Base-by-base conservation (phyloP, 2,797 vertebrate genomes). In the Malurus splendens region DNA sequence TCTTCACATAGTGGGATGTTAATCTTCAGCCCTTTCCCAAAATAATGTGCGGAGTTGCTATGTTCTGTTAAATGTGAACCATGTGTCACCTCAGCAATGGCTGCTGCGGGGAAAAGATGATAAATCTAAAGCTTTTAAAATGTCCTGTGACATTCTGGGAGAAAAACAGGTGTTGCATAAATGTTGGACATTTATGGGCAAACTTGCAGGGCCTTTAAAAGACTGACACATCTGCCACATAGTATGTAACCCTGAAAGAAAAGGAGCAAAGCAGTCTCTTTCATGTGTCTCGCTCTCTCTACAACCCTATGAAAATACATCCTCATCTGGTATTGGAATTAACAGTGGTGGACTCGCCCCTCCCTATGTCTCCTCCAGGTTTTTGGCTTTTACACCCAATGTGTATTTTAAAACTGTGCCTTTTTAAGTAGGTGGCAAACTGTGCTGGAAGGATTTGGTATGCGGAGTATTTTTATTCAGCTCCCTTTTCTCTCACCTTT, bases 131-230 rank as follows among this genome's bases (percentile, higher is more conserved):
- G 90, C 93, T 92, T 92, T 90, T 95, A 92, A 93, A 95, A 95
- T 74, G 85, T 86, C 89, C 86, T 93, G 83, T 93, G 93, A 90
- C 90, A 82, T 92, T 93, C 9, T 45, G 78, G 74, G 89, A 94
- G 93, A 93, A 95, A 94, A 95, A 95, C 93, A 95, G 94, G 95
- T 95, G 94, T 92, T 93, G 92, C 86, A 79, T 94, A 95, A 94
- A 95, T 95, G 93, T 93, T 89, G 79, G 89, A 92, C 90, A 93
- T 93, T 95, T 95, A 95, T 91, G 91, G 83, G 83, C 78, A 93
- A 92, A 93, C 92, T 94, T 94, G 71, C 83, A 86, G 92, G 81
- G 87, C 64, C 64, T 94, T 94, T 95, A 92, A 93, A 93, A 93
- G 92, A 92, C 93, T 94, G 94, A 94, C 93, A 94, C 86, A 94